phyloP scores from a whole-genome alignment of 2,113 vertebrate species.

The Podarcis raffonei region DNA sequence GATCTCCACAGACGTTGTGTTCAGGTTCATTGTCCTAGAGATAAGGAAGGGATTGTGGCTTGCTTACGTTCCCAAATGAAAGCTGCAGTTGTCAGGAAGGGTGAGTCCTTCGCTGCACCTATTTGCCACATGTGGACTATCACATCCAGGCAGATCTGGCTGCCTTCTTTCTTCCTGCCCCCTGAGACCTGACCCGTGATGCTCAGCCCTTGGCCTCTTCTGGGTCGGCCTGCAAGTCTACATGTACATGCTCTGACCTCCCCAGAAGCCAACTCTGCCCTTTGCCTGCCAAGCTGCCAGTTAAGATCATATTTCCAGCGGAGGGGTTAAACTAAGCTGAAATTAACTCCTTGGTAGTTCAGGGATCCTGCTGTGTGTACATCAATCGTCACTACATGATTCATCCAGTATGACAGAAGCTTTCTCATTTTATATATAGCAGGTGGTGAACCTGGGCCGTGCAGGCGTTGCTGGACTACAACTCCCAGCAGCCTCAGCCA shows the following conservation, averaged over 20 bases:
- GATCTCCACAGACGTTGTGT: background rate
- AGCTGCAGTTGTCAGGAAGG: background rate
- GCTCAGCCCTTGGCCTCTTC: no score
- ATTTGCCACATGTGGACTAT: background rate
- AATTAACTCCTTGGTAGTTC: background rate
- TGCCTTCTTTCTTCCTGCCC: background rate
- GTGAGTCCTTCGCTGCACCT: fast-evolving
- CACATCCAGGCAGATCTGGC: background rate
- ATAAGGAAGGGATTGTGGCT: background rate
- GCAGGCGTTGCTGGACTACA: no score
- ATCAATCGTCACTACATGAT: background rate
- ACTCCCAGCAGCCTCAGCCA: no score
- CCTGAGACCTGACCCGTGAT: background rate
- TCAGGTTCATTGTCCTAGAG: background rate
- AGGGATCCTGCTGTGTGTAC: background rate
- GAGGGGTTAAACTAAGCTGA: background rate
- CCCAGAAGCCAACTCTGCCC: background rate
- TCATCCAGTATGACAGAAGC: background rate
- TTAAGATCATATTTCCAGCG: background rate
- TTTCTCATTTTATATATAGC: background rate
- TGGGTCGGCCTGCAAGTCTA: background rate
- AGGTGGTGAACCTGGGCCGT: no score
- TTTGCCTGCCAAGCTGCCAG: background rate
- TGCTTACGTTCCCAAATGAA: background rate
- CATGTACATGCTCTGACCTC: background rate